Conservation (phyloP, 2,113 vertebrate genomes). For the Prionailurus viverrinus region DNA sequence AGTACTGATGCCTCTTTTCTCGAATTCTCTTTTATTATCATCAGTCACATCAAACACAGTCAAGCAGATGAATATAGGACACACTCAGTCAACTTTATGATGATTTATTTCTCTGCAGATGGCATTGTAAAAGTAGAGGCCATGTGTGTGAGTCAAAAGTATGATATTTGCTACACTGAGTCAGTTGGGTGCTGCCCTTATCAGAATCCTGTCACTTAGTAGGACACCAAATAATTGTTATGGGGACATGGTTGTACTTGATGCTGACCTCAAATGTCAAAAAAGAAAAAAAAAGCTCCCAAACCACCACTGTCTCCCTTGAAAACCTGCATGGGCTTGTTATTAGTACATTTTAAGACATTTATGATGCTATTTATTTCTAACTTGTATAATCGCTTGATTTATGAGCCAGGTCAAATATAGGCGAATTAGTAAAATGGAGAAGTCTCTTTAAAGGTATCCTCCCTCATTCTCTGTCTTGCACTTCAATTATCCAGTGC, state of each 20-base stretch:
- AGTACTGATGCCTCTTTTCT: neutral
- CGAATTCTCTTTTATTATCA: constrained; percentile 24
- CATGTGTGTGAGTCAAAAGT: neutral
- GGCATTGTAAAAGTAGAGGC: constrained; percentile 56
- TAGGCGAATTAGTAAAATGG: neutral
- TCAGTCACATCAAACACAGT: constrained; percentile 51
- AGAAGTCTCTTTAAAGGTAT: neutral
- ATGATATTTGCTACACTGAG: neutral
- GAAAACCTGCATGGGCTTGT: neutral
- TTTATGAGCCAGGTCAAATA: neutral
- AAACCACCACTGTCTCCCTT: neutral
- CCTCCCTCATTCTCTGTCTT: neutral
- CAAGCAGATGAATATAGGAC: constrained; percentile 61
- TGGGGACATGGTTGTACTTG: neutral
- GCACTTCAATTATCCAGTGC: neutral
- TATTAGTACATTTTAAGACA: neutral
- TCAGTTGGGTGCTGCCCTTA: neutral
- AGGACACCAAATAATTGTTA: neutral
- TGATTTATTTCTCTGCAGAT: constrained; percentile 68
- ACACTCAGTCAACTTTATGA: constrained; percentile 72
- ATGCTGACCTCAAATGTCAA: neutral
- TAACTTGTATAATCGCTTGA: neutral
- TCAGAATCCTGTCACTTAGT: constrained; percentile 11
- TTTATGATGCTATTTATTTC: neutral
- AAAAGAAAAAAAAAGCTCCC: neutral